These are phyloP conservation scores for Fragum sueziense DNA, from an alignment of 2,888 invertebrate genomes.

Conservation along the genomic window DNA sequence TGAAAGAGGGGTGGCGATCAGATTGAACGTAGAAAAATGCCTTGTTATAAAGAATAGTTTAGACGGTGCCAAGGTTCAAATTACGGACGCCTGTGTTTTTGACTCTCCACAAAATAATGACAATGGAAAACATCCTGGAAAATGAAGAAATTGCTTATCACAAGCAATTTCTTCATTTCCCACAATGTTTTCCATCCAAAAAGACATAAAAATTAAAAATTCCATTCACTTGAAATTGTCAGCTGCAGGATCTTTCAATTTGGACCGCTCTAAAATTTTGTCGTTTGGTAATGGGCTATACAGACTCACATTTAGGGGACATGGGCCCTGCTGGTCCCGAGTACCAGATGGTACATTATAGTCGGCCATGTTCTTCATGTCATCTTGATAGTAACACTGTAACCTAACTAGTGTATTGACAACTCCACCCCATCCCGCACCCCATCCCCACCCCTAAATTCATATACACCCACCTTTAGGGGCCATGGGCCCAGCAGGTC, in stretches of 20 bases:
- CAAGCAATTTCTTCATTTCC: conserved; percentile 1
- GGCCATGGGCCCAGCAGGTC: conserved; percentile 75
- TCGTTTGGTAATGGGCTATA: too few relatives aligned
- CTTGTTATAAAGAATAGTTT: too few relatives aligned
- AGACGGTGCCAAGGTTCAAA: too few relatives aligned
- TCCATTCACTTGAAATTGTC: neutral
- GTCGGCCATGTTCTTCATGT: conserved; percentile 80
- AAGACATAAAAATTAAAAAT: neutral
- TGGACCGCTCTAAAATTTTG: too few relatives aligned
- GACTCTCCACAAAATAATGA: too few relatives aligned
- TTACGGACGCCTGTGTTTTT: too few relatives aligned
- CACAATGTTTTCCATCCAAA: neutral
- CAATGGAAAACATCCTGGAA: too few relatives aligned
- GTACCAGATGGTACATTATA: conserved; percentile 81
- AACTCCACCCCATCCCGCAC: too few relatives aligned
- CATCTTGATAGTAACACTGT: conserved; percentile 80
- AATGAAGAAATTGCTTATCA: neutral
- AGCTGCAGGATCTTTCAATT: neutral
- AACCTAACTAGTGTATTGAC: too few relatives aligned
- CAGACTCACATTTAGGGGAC: conserved; percentile 74
- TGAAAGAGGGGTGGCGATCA: too few relatives aligned
- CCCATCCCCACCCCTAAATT: too few relatives aligned
- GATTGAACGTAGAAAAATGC: too few relatives aligned
- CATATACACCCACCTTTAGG: conserved; percentile 73
- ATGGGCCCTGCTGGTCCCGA: conserved; percentile 76